Conservation (phyloP, 2,888 invertebrate genomes). For the Cephus sareptanus region DNA sequence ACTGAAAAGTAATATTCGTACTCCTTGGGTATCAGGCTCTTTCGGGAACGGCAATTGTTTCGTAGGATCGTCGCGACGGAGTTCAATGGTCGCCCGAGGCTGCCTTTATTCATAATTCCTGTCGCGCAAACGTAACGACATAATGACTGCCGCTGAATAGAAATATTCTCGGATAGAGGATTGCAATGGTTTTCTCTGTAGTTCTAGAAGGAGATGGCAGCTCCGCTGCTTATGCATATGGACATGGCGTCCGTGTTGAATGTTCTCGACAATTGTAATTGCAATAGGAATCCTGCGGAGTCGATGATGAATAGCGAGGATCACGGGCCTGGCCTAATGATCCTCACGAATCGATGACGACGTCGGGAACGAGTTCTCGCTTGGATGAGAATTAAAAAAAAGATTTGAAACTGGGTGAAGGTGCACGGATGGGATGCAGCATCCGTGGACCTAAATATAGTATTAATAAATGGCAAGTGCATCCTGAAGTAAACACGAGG, state of each 20-base stretch:
- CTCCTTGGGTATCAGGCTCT: background rate
- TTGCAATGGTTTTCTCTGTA: background rate
- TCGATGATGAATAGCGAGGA: background rate
- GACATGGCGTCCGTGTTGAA: background rate
- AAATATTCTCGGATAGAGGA: background rate
- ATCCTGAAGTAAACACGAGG: background rate
- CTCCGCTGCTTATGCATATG: fast-evolving
- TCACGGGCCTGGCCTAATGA: background rate
- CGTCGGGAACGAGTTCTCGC: background rate
- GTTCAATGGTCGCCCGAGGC: background rate
- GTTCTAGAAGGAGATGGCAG: background rate
- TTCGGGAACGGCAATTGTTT: background rate
- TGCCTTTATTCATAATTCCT: background rate
- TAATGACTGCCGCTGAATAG: background rate
- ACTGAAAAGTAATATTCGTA: background rate
- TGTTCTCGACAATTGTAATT: background rate
- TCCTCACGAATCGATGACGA: background rate
- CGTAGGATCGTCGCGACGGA: background rate
- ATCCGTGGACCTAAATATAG: background rate
- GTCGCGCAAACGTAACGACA: background rate
- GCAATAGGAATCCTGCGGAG: background rate
- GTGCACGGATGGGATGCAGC: background rate
- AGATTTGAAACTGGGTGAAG: background rate
- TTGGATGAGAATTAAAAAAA: background rate
- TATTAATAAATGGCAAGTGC: background rate